Base-by-base conservation (phyloP, 2,113 vertebrate species). In the Lasiurus borealis region DNA sequence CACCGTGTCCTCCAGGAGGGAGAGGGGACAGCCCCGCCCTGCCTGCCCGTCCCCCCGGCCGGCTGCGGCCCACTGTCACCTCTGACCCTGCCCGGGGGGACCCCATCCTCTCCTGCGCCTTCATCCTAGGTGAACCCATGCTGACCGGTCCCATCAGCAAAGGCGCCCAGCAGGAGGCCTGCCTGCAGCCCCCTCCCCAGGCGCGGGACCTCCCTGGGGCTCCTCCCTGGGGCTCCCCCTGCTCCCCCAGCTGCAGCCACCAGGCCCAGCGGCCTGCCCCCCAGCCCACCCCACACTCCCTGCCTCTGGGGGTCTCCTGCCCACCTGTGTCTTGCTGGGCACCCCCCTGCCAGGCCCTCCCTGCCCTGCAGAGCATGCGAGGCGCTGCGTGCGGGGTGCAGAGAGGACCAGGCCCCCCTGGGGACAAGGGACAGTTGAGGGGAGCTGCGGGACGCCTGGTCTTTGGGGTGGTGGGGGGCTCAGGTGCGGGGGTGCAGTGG, bases 361-460 rank as follows among this genome's bases (percentile, higher is more conserved):
- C 3, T 13, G n/a, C 69, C 27, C 36, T 7, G 29, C 52, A n/a
- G 44, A 21, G 57, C 34, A 23, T 1, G 34, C 5, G 14, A 31
- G n/a, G 25, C 18, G 27, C 64, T 25, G 11, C 52, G 18, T 19
- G 54, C 1, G 36, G 21, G 54, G 54, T 34, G 50, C 25, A 50
- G 5, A 78, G 5, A 12, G 52, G 31, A 52, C 50, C 15, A 6
- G n/a, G 44, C n/a, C 29, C 31, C 62, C 3, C 31, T 13, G 31
- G 31, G 6, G 34, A 66, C 27, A 9, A 15, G 73, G n/a, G n/a
- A n/a, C n/a, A n/a, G n/a, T n/a, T 0, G 19, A 11, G 18, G 80
- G 50, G 8, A 27, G 23, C 2, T 3, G 36, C 7, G 6, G 4
- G 50, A 1, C 25, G 4, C 6, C 13, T 2, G 36, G 10, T 13